Evolutionary conservation across 2,888 invertebrate species (phyloP).

Genomic region (Meloe dianella): DNA sequence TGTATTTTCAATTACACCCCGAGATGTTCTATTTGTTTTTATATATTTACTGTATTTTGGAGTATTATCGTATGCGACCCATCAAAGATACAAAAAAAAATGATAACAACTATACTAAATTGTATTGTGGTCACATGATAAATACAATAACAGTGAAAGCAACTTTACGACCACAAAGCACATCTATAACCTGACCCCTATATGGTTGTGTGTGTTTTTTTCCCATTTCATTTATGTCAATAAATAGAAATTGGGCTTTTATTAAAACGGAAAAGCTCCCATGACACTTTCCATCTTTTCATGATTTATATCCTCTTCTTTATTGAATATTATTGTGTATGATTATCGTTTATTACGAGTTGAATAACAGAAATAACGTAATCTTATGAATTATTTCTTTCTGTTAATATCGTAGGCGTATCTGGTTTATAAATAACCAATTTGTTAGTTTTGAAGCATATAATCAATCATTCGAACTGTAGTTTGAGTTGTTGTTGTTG

Average conservation of each 20-base stretch:
- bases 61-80: not conserved
- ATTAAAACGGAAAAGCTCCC: slow-evolving; percentile 19
- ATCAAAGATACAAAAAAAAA: not conserved
- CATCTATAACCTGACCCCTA: slow-evolving; percentile 22
- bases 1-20: not conserved
- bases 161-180: slow-evolving; percentile 28
- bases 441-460: not conserved
- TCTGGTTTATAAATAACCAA: not conserved
- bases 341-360: not conserved
- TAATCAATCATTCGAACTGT: not conserved
- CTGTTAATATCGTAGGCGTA: not conserved
- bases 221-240: slow-evolving; percentile 23
- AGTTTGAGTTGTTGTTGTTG: no score
- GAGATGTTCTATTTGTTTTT: not conserved
- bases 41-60: not conserved
- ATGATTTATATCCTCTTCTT: not conserved
- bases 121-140: not conserved
- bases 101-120: not conserved
- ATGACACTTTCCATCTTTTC: not conserved
- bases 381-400: not conserved
- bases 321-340: slow-evolving; percentile 2
- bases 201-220: slow-evolving; percentile 23
- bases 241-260: slow-evolving; percentile 28
- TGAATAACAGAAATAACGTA: not conserved
- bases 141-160: slow-evolving; percentile 20